Conservation (phyloP, 2,888 invertebrate genomes). For the Xylocampa areola region DNA sequence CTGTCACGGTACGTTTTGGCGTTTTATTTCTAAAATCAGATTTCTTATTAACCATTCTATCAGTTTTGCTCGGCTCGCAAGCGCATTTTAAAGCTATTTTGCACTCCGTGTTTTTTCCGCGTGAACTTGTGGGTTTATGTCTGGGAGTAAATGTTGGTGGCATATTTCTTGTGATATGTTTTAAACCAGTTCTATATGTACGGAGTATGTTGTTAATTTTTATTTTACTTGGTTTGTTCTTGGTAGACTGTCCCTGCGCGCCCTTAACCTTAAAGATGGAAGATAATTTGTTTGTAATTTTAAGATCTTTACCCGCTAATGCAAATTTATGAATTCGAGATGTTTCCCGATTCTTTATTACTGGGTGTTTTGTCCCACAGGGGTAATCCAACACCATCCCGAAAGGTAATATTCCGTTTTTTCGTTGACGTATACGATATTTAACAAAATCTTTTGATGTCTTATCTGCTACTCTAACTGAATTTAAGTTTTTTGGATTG, state of each 20-base stretch:
- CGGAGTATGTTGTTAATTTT: neutral
- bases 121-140: neutral
- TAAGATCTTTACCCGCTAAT: constrained; percentile 28
- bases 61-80: neutral
- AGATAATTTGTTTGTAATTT: constrained; percentile 15
- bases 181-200: constrained; percentile 1
- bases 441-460: constrained; percentile 2
- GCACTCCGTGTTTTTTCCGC: neutral
- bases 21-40: too few relatives aligned
- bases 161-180: neutral
- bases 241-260: constrained; percentile 12
- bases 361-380: constrained; percentile 10
- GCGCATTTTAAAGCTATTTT: neutral
- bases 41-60: too few relatives aligned
- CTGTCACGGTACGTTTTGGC: constrained; percentile 2
- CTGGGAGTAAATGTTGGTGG: neutral
- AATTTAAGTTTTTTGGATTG: neutral
- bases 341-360: constrained; percentile 12
- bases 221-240: neutral
- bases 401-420: constrained; percentile 18
- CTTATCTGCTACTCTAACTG: neutral
- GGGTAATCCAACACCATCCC: constrained; percentile 4
- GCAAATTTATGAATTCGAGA: constrained; percentile 10
- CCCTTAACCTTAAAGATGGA: neutral
- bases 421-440: neutral